Base-by-base conservation (phyloP, 2,888 invertebrate species). In the Patella ulyssiponensis region DNA sequence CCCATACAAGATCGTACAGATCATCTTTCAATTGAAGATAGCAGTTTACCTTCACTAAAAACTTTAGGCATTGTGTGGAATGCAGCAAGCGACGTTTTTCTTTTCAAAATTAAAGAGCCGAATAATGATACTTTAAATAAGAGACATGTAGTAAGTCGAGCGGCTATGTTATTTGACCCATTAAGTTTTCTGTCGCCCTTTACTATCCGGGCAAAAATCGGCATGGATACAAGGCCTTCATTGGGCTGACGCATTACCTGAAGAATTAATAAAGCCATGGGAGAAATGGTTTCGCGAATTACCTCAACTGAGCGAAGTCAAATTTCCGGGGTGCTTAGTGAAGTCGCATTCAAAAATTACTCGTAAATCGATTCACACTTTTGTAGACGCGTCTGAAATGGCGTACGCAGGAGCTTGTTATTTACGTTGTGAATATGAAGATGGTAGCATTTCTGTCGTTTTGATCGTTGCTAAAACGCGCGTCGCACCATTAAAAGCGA, bases 401-500 rank as follows among this genome's bases (percentile, higher is more conserved):
- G 58, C 58, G 15, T 58, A 58, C 58, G 58, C 58, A n/a, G n/a
- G 17, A 58, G 15, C 17, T 58, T 58, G 58, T 58, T 58, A 58
- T n/a, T n/a, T 58, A 5, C 15, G 58, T 5, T n/a, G 58, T n/a
- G 58, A 58, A n/a, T 58, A 58, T n/a, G 58, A 58, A 58, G 58
- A 58, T n/a, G 58, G 58, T n/a, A 58, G 17, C 74, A 74, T 52
- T 54, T 33, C 73, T 15, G n/a, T 44, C 69, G 52, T 53, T 33
- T 54, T 77, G 2, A 53, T 77, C 7, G 69, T 69, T 20, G 56
- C 58, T n/a, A 58, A 58, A 58, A 58, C 58, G 17, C 15, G 58
- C 4, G 58, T 58, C 15, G 58, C 58, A 17, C 77, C 77, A 12
- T 74, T 77, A 53, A 64, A 51, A 5, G 23, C 72, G 17, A 33